Evolutionary conservation across 1,140 invertebrate species (phyloP), one percentile per base, ranked within the genome.

Genomic region (Drosophila sechellia): DNA sequence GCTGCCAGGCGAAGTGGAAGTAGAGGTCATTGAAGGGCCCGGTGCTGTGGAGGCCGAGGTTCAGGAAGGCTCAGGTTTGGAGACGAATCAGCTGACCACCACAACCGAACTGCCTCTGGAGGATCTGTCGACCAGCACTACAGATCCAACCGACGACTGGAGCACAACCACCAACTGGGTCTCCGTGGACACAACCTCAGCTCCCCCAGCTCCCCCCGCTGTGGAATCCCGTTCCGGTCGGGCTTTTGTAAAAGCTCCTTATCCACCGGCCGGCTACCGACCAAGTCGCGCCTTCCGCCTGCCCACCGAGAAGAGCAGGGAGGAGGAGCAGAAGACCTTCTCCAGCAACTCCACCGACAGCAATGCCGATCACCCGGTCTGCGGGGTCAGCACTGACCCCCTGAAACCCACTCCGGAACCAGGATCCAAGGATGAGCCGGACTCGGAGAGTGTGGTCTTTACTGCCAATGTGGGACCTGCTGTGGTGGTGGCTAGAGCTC

Each of bases 321-420:
- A 63, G 20, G 70, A 70, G 12, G 54, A 72, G 45, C 61, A 69
- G 63, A 40, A 52, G 43, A 48, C 46, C 34, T 27, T 55, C 6
- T 5, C 11, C 5, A 46, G 2, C 31, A 58, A 52, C 25, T 31
- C 66, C 31, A 53, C 74, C 3, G 59, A 40, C 6, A 60, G 45
- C 31, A 89, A 90, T 46, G 79, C 72, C 8, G 77, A 90, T 53
- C 77, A 91, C 79, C 90, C 90, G 0, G 75, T 81, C 5, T 91
- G 90, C 39, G 90, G 90, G 3, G 86, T 90, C 12, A 91, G 90
- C 49, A 90, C 85, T 0, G 73, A 91, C 59, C 90, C 90, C 12
- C 58, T 91, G 35, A 83, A 80, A 53, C 90, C 90, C 34, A 91
- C 84, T 11, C 90, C 90, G 1, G 66, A 83, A 17, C 77, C 86